Conservation (phyloP, 2,113 vertebrate genomes). For the Coptodon bakossiorum region DNA sequence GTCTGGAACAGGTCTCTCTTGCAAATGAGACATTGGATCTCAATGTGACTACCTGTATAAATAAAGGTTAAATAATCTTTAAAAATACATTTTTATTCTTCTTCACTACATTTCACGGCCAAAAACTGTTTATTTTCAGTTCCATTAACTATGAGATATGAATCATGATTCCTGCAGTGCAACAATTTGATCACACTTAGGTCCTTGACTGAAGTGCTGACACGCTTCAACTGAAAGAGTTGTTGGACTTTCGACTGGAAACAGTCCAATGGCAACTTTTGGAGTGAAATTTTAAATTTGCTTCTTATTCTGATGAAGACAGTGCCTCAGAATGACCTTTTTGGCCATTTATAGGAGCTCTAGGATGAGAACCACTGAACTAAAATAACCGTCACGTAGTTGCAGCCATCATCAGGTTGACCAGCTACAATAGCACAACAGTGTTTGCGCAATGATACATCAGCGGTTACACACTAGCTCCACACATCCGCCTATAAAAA, state of each 20-base stretch:
- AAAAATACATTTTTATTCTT: background rate
- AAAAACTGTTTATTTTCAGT: background rate
- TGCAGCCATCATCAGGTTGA: background rate
- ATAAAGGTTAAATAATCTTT: background rate
- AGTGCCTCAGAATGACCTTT: background rate
- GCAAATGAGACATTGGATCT: background rate
- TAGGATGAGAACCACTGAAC: background rate
- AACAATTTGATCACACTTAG: background rate
- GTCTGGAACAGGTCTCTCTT: background rate
- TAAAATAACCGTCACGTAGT: background rate
- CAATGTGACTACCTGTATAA: background rate
- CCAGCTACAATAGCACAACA: background rate
- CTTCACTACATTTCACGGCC: background rate
- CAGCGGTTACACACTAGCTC: background rate
- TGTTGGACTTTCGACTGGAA: background rate
- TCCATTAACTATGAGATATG: background rate
- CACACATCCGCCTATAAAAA: background rate
- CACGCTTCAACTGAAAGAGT: fast-evolving
- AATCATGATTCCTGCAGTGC: background rate
- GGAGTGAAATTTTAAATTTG: background rate
- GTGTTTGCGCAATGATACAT: background rate
- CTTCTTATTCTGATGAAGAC: background rate
- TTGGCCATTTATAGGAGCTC: background rate
- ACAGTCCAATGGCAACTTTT: background rate
- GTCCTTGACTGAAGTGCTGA: background rate